A percentile compares a stretch with the other conserved stretches of the same genome.
Evolutionary conservation across 2,797 vertebrate genomes (phyloP).

Genomic region (Loris lydekkerianus): DNA sequence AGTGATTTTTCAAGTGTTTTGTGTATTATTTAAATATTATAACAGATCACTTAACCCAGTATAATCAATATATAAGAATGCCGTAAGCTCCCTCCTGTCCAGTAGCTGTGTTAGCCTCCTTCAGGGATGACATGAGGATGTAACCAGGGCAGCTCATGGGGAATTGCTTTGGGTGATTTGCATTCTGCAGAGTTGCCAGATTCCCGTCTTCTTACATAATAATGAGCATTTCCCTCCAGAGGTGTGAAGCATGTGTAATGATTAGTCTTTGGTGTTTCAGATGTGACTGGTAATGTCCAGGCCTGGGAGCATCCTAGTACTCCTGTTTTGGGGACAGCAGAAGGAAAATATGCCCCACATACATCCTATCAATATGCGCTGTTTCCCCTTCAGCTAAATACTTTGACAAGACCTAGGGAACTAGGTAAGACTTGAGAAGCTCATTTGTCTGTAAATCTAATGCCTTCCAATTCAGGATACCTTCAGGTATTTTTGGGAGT

Average conservation of each 20-base stretch:
- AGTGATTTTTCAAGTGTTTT: conserved; percentile 73
- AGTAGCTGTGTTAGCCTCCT: conserved; percentile 67
- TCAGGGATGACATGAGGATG: conserved; percentile 62
- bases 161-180: conserved; percentile 77
- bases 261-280: conserved; percentile 75
- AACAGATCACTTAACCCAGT: conserved; percentile 59
- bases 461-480: not conserved
- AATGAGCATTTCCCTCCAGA: conserved; percentile 77
- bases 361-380: not conserved
- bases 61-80: conserved; percentile 64
- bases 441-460: not conserved
- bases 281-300: not conserved
- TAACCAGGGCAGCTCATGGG: not conserved
- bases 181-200: conserved; percentile 71
- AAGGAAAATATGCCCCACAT: not conserved
- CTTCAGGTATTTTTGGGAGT: not conserved
- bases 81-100: conserved; percentile 55
- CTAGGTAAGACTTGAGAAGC: not conserved
- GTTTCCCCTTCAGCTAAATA: not conserved
- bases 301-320: not conserved
- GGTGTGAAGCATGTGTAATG: conserved; percentile 69
- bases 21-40: conserved; percentile 65
- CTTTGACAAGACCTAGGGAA: not conserved
- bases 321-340: not conserved
- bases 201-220: conserved; percentile 72